These are phyloP conservation scores for Crepidodera aurea DNA, from an alignment of 2,888 invertebrate genomes.

Conservation along the genomic window DNA sequence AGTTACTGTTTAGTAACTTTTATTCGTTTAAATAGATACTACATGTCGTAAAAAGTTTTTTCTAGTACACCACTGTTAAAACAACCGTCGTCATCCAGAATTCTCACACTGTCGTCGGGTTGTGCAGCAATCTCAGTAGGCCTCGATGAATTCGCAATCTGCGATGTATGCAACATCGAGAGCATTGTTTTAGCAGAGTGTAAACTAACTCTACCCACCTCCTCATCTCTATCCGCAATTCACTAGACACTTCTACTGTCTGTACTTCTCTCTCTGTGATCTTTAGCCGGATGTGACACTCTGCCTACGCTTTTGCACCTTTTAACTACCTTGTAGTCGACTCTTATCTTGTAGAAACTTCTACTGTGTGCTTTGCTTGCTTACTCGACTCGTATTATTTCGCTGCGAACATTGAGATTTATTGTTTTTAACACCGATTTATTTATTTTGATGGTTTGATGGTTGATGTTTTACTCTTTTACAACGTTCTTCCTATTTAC, in stretches of 20 bases:
- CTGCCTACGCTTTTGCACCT: slow-evolving; percentile 40
- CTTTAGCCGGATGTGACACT: slow-evolving; percentile 43
- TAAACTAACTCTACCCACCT: slow-evolving; percentile 38
- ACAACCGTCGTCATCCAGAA: not conserved
- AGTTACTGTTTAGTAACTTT: no score
- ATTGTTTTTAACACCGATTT: not conserved
- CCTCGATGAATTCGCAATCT: slow-evolving; percentile 6
- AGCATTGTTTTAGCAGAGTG: slow-evolving; percentile 9
- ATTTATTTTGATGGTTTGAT: not conserved
- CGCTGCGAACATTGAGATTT: not conserved
- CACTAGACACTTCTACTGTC: slow-evolving; percentile 45
- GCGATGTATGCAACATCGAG: not conserved
- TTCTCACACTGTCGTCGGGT: not conserved
- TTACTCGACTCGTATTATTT: not conserved
- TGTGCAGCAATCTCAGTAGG: slow-evolving; percentile 1
- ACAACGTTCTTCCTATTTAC: no score
- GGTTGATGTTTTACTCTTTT: no score
- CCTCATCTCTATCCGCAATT: slow-evolving; percentile 30
- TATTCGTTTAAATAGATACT: no score
- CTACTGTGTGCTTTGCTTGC: not conserved
- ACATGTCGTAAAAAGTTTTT: no score
- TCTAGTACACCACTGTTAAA: no score
- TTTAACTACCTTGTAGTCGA: slow-evolving; percentile 33
- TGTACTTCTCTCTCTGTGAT: slow-evolving; percentile 30
- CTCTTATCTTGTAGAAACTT: slow-evolving; percentile 11